These are phyloP conservation scores for Takifugu rubripes DNA, from an alignment of 2,797 vertebrate species.

Conservation along the genomic window DNA sequence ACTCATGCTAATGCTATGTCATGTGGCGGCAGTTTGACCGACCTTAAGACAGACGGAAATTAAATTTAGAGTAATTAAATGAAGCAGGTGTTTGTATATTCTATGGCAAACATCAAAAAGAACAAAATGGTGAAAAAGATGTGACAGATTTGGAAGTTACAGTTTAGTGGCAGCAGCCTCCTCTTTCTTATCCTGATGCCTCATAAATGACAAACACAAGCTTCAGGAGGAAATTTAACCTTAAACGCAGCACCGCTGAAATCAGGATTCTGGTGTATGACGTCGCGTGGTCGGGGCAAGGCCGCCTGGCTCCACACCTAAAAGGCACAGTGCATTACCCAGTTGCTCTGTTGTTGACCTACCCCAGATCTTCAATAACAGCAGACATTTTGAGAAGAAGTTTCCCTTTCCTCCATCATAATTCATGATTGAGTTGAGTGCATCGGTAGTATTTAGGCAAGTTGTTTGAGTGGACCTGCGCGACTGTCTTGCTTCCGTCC, in stretches of 20 bases:
- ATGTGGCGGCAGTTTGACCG: constrained; percentile 17
- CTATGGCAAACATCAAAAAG: constrained; percentile 16
- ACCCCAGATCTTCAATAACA: constrained; percentile 14
- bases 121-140: no score
- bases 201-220: neutral
- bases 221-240: neutral
- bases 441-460: constrained; percentile 5
- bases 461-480: neutral
- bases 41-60: constrained; percentile 23
- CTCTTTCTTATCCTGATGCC: constrained; percentile 17
- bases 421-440: constrained; percentile 1
- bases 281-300: constrained; percentile 37
- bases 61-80: constrained; percentile 30
- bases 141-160: constrained; percentile 8
- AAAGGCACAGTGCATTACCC: constrained; percentile 61
- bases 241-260: constrained; percentile 36
- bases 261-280: constrained; percentile 19
- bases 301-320: constrained; percentile 61
- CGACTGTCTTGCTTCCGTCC: constrained; percentile 2
- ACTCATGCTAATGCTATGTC: constrained; percentile 8
- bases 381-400: neutral
- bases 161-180: constrained; percentile 26
- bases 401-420: constrained; percentile 27
- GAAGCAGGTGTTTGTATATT: constrained; percentile 34
- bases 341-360: constrained; percentile 49